A percentile compares a stretch with the other conserved stretches of the same genome.
phyloP scores from a whole-genome alignment of 2,113 vertebrate species.

The Arothron firmamentum region DNA sequence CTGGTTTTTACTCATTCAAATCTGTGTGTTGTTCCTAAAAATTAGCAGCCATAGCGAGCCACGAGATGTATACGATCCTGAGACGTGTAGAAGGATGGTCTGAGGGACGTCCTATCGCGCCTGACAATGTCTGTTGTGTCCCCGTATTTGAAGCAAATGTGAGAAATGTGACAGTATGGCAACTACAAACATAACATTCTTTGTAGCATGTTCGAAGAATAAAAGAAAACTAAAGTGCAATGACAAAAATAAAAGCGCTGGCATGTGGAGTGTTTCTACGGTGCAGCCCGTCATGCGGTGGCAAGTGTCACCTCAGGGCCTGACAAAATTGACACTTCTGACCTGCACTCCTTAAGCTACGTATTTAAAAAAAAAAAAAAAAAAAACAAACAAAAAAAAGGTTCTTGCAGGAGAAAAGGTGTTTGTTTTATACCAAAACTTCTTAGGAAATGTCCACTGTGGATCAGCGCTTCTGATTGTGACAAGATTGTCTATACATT shows the following conservation, averaged over 20 bases:
- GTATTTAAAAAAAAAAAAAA: constrained; percentile 11
- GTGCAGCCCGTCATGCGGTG: constrained; percentile 62
- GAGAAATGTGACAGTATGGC: constrained; percentile 31
- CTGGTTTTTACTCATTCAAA: constrained; percentile 40
- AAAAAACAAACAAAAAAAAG: constrained; percentile 9
- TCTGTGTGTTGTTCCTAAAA: not conserved
- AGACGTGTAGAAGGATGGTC: constrained; percentile 15
- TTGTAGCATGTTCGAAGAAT: constrained; percentile 28
- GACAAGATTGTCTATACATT: constrained; percentile 80
- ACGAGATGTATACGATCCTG: constrained; percentile 45
- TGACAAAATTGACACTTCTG: constrained; percentile 26
- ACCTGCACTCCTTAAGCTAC: constrained; percentile 34
- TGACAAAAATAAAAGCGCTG: constrained; percentile 50
- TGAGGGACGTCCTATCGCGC: not conserved
- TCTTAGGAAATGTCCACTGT: constrained; percentile 51
- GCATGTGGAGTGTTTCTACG: constrained; percentile 33
- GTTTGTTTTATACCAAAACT: constrained; percentile 24
- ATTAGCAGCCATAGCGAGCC: constrained; percentile 28
- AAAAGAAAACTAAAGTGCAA: constrained; percentile 68
- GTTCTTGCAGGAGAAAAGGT: constrained; percentile 20
- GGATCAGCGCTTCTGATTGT: constrained; percentile 59
- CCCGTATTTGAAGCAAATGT: constrained; percentile 20
- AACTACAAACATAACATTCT: constrained; percentile 38
- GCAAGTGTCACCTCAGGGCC: constrained; percentile 58
- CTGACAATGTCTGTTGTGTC: constrained; percentile 27